Conservation (phyloP, 2,888 invertebrate genomes). For the Bugulina stolonifera region DNA sequence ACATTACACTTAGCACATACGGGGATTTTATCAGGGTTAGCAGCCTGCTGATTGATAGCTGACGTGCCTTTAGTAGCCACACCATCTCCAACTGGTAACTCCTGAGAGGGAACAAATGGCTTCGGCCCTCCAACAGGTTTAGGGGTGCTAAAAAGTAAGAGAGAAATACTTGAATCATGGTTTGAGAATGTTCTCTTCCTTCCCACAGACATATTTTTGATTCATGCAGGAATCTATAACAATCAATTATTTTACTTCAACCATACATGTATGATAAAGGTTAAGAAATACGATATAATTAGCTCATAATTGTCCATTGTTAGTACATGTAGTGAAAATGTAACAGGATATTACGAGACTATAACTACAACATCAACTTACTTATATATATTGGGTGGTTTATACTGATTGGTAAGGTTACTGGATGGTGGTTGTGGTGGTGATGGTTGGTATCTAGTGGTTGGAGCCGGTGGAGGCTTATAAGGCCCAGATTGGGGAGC, state of each 20-base stretch:
- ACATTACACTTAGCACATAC: slow-evolving; percentile 11
- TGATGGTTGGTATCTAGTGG: neutral
- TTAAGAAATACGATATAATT: too few species aligned
- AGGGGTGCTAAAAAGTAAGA: neutral
- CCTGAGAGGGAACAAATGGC: neutral
- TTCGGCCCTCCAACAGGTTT: neutral
- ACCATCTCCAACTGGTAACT: neutral
- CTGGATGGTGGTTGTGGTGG: neutral
- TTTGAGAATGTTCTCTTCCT: too few species aligned
- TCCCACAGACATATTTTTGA: too few species aligned
- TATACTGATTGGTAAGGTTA: neutral
- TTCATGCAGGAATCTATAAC: too few species aligned
- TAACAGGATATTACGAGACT: too few species aligned
- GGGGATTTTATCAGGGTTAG: slow-evolving; percentile 6
- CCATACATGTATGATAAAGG: too few species aligned
- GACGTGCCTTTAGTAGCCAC: slow-evolving; percentile 20
- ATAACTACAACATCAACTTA: neutral
- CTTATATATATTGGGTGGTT: neutral
- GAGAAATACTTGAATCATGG: too few species aligned
- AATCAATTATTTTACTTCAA: too few species aligned
- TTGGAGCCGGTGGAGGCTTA: slow-evolving; percentile 5
- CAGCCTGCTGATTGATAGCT: slow-evolving; percentile 9
- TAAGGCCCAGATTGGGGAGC: slow-evolving; percentile 7
- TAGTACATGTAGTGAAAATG: too few species aligned
- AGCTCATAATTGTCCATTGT: too few species aligned